Evolutionary conservation across 2,113 vertebrate species (phyloP).

Genomic region (Melanocharis versteri): DNA sequence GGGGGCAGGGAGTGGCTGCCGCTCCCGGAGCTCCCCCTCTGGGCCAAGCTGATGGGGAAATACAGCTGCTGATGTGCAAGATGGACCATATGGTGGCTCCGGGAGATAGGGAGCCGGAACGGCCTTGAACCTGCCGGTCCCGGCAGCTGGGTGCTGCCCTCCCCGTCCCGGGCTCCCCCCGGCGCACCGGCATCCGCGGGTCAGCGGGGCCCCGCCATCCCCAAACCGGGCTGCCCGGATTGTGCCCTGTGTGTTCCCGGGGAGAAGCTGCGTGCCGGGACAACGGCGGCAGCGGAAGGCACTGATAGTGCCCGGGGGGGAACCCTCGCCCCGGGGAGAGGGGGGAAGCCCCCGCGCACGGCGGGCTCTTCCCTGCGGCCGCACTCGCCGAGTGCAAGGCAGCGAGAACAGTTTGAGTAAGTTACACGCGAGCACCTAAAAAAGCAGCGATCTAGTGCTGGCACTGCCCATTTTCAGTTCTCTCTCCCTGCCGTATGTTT

Average conservation of each 20-base stretch:
- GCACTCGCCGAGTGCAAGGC: not conserved
- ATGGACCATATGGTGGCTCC: conserved; percentile 76
- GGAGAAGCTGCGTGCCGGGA: not conserved
- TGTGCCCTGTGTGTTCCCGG: not conserved
- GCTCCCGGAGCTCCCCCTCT: conserved; percentile 20
- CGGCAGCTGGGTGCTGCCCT: conserved; percentile 68
- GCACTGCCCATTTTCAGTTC: conserved; percentile 61
- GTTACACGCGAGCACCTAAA: not conserved
- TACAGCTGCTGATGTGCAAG: conserved; percentile 74
- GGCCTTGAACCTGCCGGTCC: conserved; percentile 71
- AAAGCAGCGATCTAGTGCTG: conserved; percentile 10
- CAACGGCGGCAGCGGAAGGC: not conserved
- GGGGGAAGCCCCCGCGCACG: not conserved
- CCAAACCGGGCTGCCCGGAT: not conserved
- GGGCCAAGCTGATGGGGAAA: conserved; percentile 66
- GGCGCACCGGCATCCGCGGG: not conserved
- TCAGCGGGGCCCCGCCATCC: not conserved
- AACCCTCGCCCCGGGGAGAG: not conserved
- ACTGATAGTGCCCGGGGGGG: accelerated
- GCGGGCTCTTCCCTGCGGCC: not conserved
- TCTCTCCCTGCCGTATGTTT: conserved; percentile 37
- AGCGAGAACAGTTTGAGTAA: not conserved
- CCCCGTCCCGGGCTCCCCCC: not conserved
- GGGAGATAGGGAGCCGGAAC: conserved; percentile 53
- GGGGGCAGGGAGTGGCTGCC: not conserved